These are phyloP conservation scores for Synaphobranchus kaupii DNA, from an alignment of 2,797 vertebrate species.

Conservation along the genomic window DNA sequence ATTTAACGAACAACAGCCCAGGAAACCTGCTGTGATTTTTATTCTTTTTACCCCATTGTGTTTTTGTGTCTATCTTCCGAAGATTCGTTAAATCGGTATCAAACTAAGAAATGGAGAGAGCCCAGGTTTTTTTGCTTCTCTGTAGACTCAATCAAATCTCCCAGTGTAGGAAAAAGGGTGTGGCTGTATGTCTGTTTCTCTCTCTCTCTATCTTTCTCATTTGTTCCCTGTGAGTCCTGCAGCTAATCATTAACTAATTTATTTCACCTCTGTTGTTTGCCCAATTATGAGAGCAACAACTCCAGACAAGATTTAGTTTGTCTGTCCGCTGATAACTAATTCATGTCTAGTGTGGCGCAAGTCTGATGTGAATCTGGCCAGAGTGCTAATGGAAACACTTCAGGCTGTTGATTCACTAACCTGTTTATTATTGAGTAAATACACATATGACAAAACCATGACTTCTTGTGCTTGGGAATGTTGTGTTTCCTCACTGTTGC, in stretches of 20 bases:
- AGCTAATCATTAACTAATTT: slow-evolving; percentile 5
- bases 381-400: not conserved
- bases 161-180: not conserved
- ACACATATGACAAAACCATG: not conserved
- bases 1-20: not conserved
- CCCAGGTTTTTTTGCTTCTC: not conserved
- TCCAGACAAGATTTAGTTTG: not conserved
- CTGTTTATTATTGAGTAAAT: not conserved
- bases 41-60: not conserved
- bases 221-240: not conserved
- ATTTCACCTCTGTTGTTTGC: not conserved
- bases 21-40: not conserved
- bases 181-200: not conserved
- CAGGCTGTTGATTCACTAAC: not conserved
- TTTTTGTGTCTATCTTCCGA: not conserved
- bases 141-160: slow-evolving; percentile 1
- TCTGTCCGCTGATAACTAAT: not conserved
- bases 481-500: not conserved
- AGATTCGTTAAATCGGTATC: not conserved
- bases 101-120: not conserved
- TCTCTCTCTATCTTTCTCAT: not conserved
- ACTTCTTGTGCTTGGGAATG: not conserved
- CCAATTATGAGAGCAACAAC: not conserved
- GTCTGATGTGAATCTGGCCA: not conserved
- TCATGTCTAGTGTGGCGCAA: not conserved